phyloP scores from a whole-genome alignment of 2,888 invertebrate species.

The Drosophila gaucha region DNA sequence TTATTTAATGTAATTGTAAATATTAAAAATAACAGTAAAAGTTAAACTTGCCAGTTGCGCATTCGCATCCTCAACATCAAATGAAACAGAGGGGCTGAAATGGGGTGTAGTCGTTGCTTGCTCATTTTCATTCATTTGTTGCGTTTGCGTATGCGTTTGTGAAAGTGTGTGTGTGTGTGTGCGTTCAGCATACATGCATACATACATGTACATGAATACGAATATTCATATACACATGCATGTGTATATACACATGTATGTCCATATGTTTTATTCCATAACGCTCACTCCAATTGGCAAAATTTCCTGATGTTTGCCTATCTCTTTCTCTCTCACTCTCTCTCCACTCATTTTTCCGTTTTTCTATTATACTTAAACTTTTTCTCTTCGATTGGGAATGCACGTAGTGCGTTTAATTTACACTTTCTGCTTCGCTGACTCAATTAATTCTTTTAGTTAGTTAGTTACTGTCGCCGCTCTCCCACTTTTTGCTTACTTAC shows the following conservation, averaged over 20 bases:
- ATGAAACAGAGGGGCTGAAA: slow-evolving; percentile 33
- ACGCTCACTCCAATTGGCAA: slow-evolving; percentile 57
- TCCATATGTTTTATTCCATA: slow-evolving; percentile 47
- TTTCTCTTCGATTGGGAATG: slow-evolving; percentile 32
- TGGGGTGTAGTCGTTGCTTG: slow-evolving; percentile 70
- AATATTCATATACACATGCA: slow-evolving; percentile 16
- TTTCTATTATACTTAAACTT: slow-evolving; percentile 19
- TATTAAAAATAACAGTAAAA: slow-evolving; percentile 50
- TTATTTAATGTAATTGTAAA: slow-evolving; percentile 3
- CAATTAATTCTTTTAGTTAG: slow-evolving; percentile 71
- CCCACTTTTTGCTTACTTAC: slow-evolving; percentile 61
- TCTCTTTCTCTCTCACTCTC: slow-evolving; percentile 9
- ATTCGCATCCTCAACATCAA: slow-evolving; percentile 39
- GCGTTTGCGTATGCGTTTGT: slow-evolving; percentile 44
- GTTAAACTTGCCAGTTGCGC: slow-evolving; percentile 66
- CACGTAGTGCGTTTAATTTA: slow-evolving; percentile 63
- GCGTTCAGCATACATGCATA: slow-evolving; percentile 1
- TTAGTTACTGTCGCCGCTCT: slow-evolving; percentile 48
- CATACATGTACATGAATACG: not conserved
- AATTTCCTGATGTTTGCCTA: slow-evolving; percentile 36
- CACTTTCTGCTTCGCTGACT: slow-evolving; percentile 77
- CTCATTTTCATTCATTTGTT: slow-evolving; percentile 75
- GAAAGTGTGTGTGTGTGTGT: slow-evolving; percentile 10
- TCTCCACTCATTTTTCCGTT: slow-evolving; percentile 6
- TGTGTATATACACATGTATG: slow-evolving; percentile 12